Evolutionary conservation across 2,113 vertebrate species (phyloP).

Genomic region (Rhodinocichla rosea): DNA sequence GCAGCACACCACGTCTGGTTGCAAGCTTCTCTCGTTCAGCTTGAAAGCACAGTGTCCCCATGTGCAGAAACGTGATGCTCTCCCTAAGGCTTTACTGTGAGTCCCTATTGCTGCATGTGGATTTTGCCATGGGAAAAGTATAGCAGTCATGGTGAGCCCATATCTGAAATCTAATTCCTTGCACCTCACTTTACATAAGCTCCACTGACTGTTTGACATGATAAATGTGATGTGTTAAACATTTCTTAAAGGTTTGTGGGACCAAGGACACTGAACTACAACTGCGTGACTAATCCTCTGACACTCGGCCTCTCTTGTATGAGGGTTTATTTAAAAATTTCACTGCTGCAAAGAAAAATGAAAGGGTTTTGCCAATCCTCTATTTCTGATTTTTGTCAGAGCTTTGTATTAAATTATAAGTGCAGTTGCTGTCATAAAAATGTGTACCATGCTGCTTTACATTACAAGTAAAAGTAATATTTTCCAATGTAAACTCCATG

Average conservation of each 20-base stretch:
- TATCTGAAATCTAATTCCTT: background rate
- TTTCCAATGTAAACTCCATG: background rate
- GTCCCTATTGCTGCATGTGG: background rate
- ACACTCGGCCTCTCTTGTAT: background rate
- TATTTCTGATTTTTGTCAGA: background rate
- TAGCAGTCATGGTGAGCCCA: background rate
- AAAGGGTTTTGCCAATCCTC: background rate
- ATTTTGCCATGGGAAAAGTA: background rate
- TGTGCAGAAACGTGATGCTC: rapidly evolving
- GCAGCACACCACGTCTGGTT: background rate
- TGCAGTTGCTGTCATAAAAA: background rate
- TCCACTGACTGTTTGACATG: background rate
- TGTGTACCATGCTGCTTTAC: background rate
- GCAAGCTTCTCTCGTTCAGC: background rate
- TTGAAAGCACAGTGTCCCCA: background rate
- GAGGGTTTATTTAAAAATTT: background rate
- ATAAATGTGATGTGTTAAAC: background rate
- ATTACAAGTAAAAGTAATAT: background rate
- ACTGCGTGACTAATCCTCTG: background rate
- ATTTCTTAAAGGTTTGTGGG: background rate
- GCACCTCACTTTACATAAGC: background rate
- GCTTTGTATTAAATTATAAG: background rate
- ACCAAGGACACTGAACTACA: background rate
- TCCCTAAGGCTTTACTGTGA: background rate
- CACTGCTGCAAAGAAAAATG: background rate